Conservation (phyloP, 2,888 invertebrate genomes). For the Ephialtes manifestator region DNA sequence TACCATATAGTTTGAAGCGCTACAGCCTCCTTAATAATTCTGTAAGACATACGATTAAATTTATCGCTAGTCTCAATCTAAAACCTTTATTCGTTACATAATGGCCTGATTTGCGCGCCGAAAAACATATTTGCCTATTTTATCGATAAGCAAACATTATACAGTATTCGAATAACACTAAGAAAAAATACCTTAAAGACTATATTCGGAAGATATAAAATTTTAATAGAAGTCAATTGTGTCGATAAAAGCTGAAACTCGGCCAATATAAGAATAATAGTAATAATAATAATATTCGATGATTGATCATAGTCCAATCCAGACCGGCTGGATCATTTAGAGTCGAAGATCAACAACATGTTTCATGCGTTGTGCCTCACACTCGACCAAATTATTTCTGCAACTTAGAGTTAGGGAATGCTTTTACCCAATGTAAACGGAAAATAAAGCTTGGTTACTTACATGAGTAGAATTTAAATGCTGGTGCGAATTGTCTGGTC, state of each 20-base stretch:
- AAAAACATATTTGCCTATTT: not conserved
- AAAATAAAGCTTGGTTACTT: conserved; percentile 69
- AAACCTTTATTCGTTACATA: not conserved
- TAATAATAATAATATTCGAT: not conserved
- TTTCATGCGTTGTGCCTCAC: conserved; percentile 35
- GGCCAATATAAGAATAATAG: not conserved
- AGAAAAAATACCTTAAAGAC: not conserved
- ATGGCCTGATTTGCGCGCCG: not conserved
- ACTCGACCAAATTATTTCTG: not conserved
- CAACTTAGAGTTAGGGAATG: not conserved
- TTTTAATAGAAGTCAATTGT: not conserved
- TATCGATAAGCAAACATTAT: conserved; percentile 3
- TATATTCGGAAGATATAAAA: not conserved
- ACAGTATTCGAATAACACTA: not conserved
- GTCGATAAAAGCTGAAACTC: not conserved
- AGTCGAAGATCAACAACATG: conserved; percentile 38
- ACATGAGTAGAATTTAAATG: conserved; percentile 79
- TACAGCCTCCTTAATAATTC: not conserved
- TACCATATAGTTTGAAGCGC: too few relatives aligned
- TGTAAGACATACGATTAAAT: not conserved
- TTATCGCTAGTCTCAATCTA: not conserved
- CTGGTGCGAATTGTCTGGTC: conserved; percentile 65
- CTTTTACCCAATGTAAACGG: not conserved
- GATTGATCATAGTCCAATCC: not conserved
- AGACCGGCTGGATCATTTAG: conserved; percentile 50